Percentiles rank a stretch among this genome's conserved stretches.
phyloP scores from a whole-genome alignment of 1,140 invertebrate genomes.

The Atta texana region DNA sequence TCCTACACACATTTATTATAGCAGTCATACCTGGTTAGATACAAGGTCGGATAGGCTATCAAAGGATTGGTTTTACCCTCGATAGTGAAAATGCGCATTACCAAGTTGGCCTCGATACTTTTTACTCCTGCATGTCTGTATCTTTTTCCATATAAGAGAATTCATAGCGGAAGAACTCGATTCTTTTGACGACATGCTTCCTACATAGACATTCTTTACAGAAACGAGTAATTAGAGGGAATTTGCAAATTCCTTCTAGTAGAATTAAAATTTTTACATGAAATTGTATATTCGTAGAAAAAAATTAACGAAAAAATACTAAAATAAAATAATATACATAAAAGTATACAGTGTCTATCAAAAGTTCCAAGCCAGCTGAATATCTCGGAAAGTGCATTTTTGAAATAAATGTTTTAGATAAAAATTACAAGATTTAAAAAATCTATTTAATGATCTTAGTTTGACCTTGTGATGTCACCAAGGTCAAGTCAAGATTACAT shows the following conservation, averaged over 20 bases:
- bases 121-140: neutral
- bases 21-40: constrained; percentile 30
- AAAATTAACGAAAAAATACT: neutral
- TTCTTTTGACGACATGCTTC: neutral
- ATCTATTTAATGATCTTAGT: too few relatives aligned
- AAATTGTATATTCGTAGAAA: neutral
- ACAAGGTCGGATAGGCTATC: constrained; percentile 31
- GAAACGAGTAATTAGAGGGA: neutral
- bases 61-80: constrained; percentile 37
- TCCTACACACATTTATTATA: neutral
- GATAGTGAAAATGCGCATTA: constrained; percentile 36
- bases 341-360: too few relatives aligned
- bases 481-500: too few relatives aligned
- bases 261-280: neutral
- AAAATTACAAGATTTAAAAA: too few relatives aligned
- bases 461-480: too few relatives aligned
- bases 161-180: neutral
- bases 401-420: too few relatives aligned
- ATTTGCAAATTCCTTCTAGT: neutral
- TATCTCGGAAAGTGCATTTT: too few relatives aligned
- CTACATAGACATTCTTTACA: neutral
- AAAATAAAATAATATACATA: neutral
- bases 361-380: too few relatives aligned
- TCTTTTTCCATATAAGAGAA: neutral
- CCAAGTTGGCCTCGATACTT: constrained; percentile 35